A percentile compares a stretch with the other conserved stretches of the same genome.
phyloP scores from a whole-genome alignment of 2,113 vertebrate genomes.

The Leucoraja erinaceus region DNA sequence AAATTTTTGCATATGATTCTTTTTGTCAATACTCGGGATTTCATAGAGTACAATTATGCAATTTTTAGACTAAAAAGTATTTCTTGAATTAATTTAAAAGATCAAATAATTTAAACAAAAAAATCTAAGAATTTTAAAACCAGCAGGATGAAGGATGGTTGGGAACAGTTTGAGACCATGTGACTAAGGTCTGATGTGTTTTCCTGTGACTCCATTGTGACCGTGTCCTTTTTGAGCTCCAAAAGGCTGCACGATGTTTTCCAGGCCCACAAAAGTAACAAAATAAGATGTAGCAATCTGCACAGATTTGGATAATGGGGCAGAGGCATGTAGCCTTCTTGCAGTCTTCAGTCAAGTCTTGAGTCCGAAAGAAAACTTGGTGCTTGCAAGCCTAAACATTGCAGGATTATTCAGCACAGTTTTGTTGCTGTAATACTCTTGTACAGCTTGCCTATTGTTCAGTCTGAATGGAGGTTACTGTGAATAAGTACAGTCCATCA shows the following conservation, averaged over 20 bases:
- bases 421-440: not conserved
- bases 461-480: slow-evolving; percentile 50
- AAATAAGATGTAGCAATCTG: slow-evolving; percentile 81
- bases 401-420: slow-evolving; percentile 11
- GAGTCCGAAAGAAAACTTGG: slow-evolving; percentile 28
- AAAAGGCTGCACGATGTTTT: slow-evolving; percentile 73
- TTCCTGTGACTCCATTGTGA: slow-evolving; percentile 77
- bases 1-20: slow-evolving; percentile 80
- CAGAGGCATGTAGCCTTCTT: slow-evolving; percentile 56
- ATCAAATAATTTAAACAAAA: slow-evolving; percentile 80
- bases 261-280: slow-evolving; percentile 82
- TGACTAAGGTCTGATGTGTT: slow-evolving; percentile 75
- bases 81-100: slow-evolving; percentile 68
- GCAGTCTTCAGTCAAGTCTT: slow-evolving; percentile 30
- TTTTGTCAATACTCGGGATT: slow-evolving; percentile 59
- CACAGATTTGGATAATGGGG: slow-evolving; percentile 71
- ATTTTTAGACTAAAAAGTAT: slow-evolving; percentile 63
- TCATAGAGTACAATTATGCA: slow-evolving; percentile 58
- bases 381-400: slow-evolving; percentile 32
- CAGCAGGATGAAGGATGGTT: slow-evolving; percentile 78
- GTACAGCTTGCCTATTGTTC: slow-evolving; percentile 45
- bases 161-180: slow-evolving; percentile 82
- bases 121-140: slow-evolving; percentile 70
- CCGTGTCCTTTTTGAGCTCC: slow-evolving; percentile 74
- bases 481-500: slow-evolving; percentile 39